Evolutionary conservation across 2,797 vertebrate genomes (phyloP).

Genomic region (Chaetodon trifasciatus): DNA sequence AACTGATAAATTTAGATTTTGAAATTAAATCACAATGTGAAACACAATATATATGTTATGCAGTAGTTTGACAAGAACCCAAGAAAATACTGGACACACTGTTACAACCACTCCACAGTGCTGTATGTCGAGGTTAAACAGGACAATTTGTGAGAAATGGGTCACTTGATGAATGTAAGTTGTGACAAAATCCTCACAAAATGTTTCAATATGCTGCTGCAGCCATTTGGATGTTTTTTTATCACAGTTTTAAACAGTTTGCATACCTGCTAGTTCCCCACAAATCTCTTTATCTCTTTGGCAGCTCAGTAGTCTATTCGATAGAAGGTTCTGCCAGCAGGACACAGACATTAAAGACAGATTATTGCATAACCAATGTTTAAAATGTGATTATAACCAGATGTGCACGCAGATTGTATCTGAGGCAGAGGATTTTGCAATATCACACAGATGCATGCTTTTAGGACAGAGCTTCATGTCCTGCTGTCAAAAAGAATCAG

Average conservation of each 20-base stretch:
- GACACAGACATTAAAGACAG: conserved; percentile 77
- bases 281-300: conserved; percentile 73
- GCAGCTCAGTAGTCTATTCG: conserved; percentile 63
- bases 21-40: conserved; percentile 8
- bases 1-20: neutral
- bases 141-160: conserved; percentile 20
- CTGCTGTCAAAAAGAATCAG: conserved; percentile 58
- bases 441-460: conserved; percentile 79
- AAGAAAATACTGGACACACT: neutral
- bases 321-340: conserved; percentile 66
- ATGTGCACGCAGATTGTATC: conserved; percentile 81
- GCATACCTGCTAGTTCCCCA: conserved; percentile 57
- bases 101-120: neutral
- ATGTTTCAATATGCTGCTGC: conserved; percentile 12
- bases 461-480: conserved; percentile 68
- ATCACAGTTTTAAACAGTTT: conserved; percentile 59
- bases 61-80: neutral
- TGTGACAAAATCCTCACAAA: conserved; percentile 37
- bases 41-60: neutral
- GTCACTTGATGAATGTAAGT: conserved; percentile 23
- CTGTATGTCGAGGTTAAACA: neutral
- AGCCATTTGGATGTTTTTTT: conserved; percentile 17
- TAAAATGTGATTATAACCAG: conserved; percentile 86
- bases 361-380: conserved; percentile 82
- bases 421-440: conserved; percentile 73